These are phyloP conservation scores for Corvus moneduloides DNA, from an alignment of 2,113 vertebrate genomes.

Conservation along the genomic window DNA sequence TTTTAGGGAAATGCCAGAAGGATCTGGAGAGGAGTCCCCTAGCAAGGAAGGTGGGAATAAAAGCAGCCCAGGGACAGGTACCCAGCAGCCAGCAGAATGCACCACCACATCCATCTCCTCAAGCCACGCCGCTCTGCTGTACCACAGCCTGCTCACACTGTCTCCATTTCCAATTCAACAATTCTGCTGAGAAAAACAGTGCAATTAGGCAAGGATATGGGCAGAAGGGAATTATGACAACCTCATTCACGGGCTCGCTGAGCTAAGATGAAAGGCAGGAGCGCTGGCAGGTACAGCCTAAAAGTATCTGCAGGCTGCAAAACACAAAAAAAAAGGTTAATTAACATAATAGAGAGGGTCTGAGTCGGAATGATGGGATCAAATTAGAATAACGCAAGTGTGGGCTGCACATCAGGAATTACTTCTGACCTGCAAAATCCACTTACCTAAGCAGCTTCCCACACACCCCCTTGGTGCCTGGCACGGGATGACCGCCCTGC, in stretches of 20 bases:
- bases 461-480: background rate
- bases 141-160: background rate
- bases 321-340: background rate
- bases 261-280: background rate
- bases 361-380: background rate
- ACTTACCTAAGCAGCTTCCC: conserved; percentile 42
- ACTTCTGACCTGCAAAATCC: conserved; percentile 32
- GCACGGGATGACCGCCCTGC: background rate
- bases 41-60: background rate
- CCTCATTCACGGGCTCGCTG: background rate
- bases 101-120: background rate
- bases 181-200: background rate
- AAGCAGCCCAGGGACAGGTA: background rate
- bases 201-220: background rate
- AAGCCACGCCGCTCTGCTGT: background rate
- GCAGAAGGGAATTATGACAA: background rate
- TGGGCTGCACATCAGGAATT: conserved; percentile 29
- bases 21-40: background rate
- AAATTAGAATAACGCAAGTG: conserved; percentile 30
- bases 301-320: conserved; percentile 13
- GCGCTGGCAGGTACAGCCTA: background rate
- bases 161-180: background rate
- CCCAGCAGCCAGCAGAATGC: background rate
- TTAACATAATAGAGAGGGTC: background rate
- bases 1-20: background rate